Evolutionary conservation across 2,797 vertebrate genomes (phyloP), one percentile per base, ranked within the genome.

Genomic region (Melanotaenia trifasciata): DNA sequence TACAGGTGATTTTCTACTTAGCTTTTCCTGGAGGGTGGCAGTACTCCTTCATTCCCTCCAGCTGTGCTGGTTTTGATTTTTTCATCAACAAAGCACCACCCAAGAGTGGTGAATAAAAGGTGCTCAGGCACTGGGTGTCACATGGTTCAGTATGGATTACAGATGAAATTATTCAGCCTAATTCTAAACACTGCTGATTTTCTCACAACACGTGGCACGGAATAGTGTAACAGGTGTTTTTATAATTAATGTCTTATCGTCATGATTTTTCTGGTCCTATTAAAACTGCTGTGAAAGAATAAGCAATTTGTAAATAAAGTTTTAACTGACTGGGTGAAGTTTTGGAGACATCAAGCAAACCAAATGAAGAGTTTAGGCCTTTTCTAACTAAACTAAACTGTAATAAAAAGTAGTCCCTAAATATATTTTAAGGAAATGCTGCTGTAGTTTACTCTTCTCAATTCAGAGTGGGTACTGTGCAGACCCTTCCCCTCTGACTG

Each of bases 101-200:
- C 2, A 0, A 22, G 8, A 57, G 53, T 5, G 58, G 35, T 83
- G 74, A 70, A 57, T 62, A 59, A 45, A 32, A 22, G 33, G 30
- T 0, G 14, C 60, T 56, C 33, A 3, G 62, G 70, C 24, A 70
- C 9, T 0, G 0, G 28, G 35, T 67, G 70, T 66, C 58, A 57
- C 59, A 32, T 74, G 61, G 51, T 62, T 79, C 57, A 56, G 28
- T 43, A 67, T 74, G 79, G 84, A 86, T 84, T 87, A 83, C 53
- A 67, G 61, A 73, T 61, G 60, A 77, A 38, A 28, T 63, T 72
- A 71, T n/a, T 57, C 43, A 65, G 53, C 30, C 50, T 38, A 60
- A 18, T 78, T 77, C 74, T 64, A 77, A 72, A 81, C 60, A 22
- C 35, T 30, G 78, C 50, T 67, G 64, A 76, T 80, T 59, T 70